Evolutionary conservation across 1,140 invertebrate species (phyloP), one percentile per base, ranked within the genome.

Genomic region (Drosophila nigrodunni): DNA sequence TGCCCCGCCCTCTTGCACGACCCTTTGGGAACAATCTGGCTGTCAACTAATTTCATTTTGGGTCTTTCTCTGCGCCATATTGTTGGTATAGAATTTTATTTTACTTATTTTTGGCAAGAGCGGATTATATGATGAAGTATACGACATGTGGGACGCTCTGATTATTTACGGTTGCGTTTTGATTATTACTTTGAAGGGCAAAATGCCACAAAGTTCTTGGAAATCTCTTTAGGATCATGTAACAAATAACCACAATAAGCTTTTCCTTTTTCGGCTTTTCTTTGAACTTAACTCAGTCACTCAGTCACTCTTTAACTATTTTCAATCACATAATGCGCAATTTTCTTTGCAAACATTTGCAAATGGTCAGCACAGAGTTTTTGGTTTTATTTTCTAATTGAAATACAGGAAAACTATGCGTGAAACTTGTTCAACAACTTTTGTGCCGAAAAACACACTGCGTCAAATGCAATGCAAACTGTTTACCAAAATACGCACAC

Each of bases 31-130:
- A 25, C 76, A 88, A 82, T 79, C 77, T 80, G 68, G 73, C 68
- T 82, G 82, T 77, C 83, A 87, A 74, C 83, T 87, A 88, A 87
- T 88, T 82, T 88, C 62, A 82, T 82, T 86, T 87, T 13, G 52
- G 55, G 21, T 18, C 70, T 61, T n/a, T 21, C 52, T 50, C 30
- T 69, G 50, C 3, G 7, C 64, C 50, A 60, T 68, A 54, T 66
- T 70, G 68, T 50, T 54, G 70, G 49, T 60, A 65, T 11, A 18
- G 21, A 37, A 30, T 25, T 50, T 54, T 52, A 13, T 60, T 72
- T 35, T 21, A 54, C 49, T 44, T 30, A 47, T 70, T 77, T 65
- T 68, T 54, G 65, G 69, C 67, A 68, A 67, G 21, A 37, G 35
- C 61, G 78, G 78, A 78, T 87, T 77, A 79, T 60, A 62, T n/a